Conservation (phyloP, 2,888 invertebrate species). For the Lycia hirtaria region DNA sequence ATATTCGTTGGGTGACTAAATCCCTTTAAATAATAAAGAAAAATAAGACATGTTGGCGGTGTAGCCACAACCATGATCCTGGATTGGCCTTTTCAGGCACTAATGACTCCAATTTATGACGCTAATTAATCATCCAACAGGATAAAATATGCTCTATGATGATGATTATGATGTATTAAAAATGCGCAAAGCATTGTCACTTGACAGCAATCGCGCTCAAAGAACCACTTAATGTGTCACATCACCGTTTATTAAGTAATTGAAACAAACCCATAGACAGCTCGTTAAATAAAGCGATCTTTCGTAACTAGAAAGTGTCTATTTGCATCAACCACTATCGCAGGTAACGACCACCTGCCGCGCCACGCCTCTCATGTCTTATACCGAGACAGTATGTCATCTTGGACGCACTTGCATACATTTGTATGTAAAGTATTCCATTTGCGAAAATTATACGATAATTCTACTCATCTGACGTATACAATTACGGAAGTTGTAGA, state of each 20-base stretch:
- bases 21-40: no score
- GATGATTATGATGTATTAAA: no score
- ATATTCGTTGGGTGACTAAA: no score
- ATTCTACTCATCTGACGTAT: constrained; percentile 29
- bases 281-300: constrained; percentile 71
- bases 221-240: constrained; percentile 62
- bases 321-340: constrained; percentile 52
- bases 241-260: constrained; percentile 58
- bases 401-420: constrained; percentile 4
- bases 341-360: constrained; percentile 20
- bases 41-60: no score
- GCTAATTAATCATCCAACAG: no score
- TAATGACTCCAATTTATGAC: no score
- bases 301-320: constrained; percentile 78
- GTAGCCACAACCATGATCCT: no score
- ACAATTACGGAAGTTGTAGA: constrained; percentile 47
- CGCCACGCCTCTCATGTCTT: constrained; percentile 13
- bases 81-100: no score
- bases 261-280: constrained; percentile 66
- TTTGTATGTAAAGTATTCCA: constrained; percentile 33
- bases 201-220: no score
- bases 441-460: constrained; percentile 27
- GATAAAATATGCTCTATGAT: no score
- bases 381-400: constrained; percentile 14
- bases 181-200: no score